Percentiles rank a stretch among this genome's conserved stretches.
Conservation (phyloP, 2,888 invertebrate species). For the Eurois occulta region DNA sequence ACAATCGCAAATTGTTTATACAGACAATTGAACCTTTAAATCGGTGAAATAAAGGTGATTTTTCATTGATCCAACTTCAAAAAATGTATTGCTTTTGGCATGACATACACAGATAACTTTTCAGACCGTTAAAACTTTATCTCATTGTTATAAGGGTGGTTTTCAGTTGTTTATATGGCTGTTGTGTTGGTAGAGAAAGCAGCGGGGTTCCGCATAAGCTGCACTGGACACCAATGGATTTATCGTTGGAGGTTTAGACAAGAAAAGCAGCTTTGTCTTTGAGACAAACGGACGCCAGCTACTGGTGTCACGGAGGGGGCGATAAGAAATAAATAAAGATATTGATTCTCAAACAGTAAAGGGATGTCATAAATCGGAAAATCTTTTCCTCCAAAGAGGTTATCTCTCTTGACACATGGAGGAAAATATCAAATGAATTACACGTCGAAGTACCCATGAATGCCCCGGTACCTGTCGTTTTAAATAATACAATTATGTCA, state of each 20-base stretch:
- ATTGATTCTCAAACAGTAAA: conserved; percentile 64
- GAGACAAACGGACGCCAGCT: conserved; percentile 80
- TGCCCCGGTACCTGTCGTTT: not conserved
- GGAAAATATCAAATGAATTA: conserved; percentile 10
- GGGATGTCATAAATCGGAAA: conserved; percentile 56
- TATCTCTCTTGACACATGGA: conserved; percentile 15
- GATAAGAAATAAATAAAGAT: conserved; percentile 70
- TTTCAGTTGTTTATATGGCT: conserved; percentile 35
- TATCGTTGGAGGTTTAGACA: conserved; percentile 85
- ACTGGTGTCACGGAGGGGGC: conserved; percentile 64
- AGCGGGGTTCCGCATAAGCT: conserved; percentile 77
- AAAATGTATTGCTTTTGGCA: conserved; percentile 59
- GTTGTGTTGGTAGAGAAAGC: conserved; percentile 63
- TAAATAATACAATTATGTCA: conserved; percentile 27
- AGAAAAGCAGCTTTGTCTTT: conserved; percentile 85
- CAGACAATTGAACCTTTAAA: conserved; percentile 50
- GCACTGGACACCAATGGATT: conserved; percentile 86
- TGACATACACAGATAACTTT: conserved; percentile 54
- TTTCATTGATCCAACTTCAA: conserved; percentile 50
- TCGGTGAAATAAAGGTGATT: conserved; percentile 43
- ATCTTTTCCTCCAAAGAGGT: conserved; percentile 30
- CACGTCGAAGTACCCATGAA: not conserved
- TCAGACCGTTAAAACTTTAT: conserved; percentile 27
- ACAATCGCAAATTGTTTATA: conserved; percentile 52
- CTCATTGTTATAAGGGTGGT: conserved; percentile 19